Conservation (phyloP, 2,797 vertebrate species). For the Siniperca scherzeri region DNA sequence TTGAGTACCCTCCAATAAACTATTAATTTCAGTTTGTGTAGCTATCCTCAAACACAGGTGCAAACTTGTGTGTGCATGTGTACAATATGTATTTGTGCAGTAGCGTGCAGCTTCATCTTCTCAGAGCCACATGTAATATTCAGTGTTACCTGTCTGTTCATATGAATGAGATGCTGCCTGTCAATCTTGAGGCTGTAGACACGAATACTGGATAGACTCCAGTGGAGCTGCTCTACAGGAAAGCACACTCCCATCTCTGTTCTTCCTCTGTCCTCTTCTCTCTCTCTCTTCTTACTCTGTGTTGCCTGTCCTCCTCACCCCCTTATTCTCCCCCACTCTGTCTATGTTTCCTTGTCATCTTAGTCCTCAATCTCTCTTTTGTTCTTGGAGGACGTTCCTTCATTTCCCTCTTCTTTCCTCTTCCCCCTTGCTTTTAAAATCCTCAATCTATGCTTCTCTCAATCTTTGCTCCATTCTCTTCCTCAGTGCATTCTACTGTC, state of each 20-base stretch:
- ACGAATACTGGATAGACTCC: conserved; percentile 36
- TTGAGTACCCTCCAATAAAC: conserved; percentile 6
- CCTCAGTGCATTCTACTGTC: background rate
- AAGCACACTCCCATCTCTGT: background rate
- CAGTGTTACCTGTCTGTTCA: conserved; percentile 43
- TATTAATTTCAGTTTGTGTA: conserved; percentile 30
- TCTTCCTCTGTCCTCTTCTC: conserved; percentile 1
- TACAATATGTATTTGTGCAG: background rate
- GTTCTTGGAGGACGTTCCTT: background rate
- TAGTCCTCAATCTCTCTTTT: conserved; percentile 2
- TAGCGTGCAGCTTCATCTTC: conserved; percentile 18
- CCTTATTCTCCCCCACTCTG: background rate
- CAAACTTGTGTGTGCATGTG: background rate
- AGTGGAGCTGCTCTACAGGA: conserved; percentile 33
- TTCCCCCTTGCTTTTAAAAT: background rate
- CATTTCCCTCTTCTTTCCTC: background rate
- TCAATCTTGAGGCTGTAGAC: conserved; percentile 44
- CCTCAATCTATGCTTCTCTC: background rate
- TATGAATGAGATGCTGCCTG: conserved; percentile 56
- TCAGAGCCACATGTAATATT: conserved; percentile 61
- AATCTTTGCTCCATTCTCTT: background rate
- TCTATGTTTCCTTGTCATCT: background rate
- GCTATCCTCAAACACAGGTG: conserved; percentile 1
- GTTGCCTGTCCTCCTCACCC: background rate
- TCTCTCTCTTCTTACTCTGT: background rate